Evolutionary conservation across 2,113 vertebrate species (phyloP).

Genomic region (Myodes glareolus): DNA sequence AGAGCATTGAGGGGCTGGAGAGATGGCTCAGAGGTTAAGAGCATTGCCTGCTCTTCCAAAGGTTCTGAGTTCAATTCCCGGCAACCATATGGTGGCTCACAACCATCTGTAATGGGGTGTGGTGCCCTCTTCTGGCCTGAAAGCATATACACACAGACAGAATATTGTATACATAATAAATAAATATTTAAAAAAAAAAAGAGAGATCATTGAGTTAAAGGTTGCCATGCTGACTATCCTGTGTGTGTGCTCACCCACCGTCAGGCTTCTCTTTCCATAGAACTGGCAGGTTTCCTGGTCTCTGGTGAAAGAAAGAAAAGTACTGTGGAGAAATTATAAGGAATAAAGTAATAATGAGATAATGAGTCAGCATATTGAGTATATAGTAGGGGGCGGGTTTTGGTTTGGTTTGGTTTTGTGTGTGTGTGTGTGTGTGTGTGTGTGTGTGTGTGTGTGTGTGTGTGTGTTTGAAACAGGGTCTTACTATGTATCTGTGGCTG

Average conservation of each 20-base stretch:
- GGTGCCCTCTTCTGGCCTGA: too few species aligned
- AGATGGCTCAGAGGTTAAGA: too few species aligned
- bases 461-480: not conserved
- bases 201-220: not conserved
- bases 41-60: too few species aligned
- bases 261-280: constrained; percentile 1
- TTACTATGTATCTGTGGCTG: not conserved
- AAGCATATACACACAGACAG: too few species aligned
- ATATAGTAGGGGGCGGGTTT: not conserved
- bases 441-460: too few species aligned
- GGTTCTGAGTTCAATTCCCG: too few species aligned
- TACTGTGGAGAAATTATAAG: not conserved
- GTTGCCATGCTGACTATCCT: not conserved
- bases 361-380: not conserved
- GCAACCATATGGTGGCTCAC: too few species aligned
- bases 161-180: too few species aligned
- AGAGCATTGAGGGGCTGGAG: too few species aligned
- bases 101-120: too few species aligned
- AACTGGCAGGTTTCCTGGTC: not conserved
- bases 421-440: not conserved
- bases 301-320: not conserved
- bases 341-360: not conserved
- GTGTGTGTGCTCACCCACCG: not conserved
- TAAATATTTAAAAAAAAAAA: too few species aligned
- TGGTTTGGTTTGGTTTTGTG: not conserved